Conservation (phyloP, 2,113 vertebrate genomes). For the Circaetus cinerascens region DNA sequence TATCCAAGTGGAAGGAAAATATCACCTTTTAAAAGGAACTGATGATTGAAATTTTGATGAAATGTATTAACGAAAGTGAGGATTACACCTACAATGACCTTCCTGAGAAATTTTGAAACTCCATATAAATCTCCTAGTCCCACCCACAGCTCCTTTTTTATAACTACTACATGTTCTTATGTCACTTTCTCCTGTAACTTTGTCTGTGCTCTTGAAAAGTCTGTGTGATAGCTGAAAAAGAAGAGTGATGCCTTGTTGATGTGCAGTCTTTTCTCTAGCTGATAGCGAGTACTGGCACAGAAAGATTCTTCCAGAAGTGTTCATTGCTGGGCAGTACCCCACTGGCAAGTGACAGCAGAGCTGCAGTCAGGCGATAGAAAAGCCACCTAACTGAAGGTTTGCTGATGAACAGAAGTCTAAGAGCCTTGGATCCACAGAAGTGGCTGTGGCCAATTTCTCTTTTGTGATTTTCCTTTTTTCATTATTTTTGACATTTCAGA, state of each 20-base stretch:
- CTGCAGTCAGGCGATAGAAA: neutral
- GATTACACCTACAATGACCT: neutral
- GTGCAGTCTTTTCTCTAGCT: neutral
- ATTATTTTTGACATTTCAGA: constrained; percentile 63
- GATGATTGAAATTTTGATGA: constrained; percentile 42
- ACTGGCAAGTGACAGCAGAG: neutral
- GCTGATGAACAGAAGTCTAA: constrained; percentile 1
- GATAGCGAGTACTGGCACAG: neutral
- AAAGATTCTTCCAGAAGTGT: neutral
- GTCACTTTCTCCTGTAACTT: constrained; percentile 5
- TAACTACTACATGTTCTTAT: neutral
- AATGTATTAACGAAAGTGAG: neutral
- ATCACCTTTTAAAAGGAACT: neutral
- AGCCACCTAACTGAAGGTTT: neutral
- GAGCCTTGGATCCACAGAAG: neutral
- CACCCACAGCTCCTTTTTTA: neutral
- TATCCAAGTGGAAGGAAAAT: constrained; percentile 7
- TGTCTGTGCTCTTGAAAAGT: neutral
- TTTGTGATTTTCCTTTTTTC: constrained; percentile 32
- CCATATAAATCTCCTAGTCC: neutral
- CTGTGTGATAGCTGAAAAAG: neutral
- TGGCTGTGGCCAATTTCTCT: constrained; percentile 25
- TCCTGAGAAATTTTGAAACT: constrained; percentile 5
- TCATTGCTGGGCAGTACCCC: neutral
- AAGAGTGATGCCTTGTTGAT: neutral